These are phyloP conservation scores for Ptychadena robeensis DNA, from an alignment of 2,797 vertebrate species.

Conservation along the genomic window DNA sequence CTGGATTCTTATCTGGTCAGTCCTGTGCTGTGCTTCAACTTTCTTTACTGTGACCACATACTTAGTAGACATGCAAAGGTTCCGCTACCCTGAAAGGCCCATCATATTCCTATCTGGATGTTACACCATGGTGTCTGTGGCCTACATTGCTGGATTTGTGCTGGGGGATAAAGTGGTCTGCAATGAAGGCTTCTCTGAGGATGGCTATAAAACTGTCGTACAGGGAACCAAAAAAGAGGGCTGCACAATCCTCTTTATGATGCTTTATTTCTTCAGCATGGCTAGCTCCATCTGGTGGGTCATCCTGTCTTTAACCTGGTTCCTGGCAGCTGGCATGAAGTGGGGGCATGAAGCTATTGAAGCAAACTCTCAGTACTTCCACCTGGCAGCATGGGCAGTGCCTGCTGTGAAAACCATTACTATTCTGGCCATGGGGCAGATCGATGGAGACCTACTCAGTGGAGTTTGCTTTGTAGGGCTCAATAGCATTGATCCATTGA, in stretches of 20 bases:
- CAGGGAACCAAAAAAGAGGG: slow-evolving; percentile 98
- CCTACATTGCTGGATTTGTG: slow-evolving; percentile 91
- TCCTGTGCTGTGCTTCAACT: slow-evolving; percentile 92
- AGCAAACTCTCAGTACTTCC: slow-evolving; percentile 96
- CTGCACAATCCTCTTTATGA: slow-evolving; percentile 98
- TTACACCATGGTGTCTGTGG: slow-evolving; percentile 95
- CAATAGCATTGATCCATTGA: slow-evolving; percentile 88
- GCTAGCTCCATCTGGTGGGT: slow-evolving; percentile 99
- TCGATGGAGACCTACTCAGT: slow-evolving; percentile 92
- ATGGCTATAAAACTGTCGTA: slow-evolving; percentile 89
- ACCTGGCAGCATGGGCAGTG: slow-evolving; percentile 94
- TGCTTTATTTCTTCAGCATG: slow-evolving; percentile 98
- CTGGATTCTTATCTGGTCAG: slow-evolving; percentile 95
- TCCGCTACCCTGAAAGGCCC: slow-evolving; percentile 93
- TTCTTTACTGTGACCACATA: slow-evolving; percentile 96
- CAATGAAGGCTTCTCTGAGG: slow-evolving; percentile 86
- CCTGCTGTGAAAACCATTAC: slow-evolving; percentile 95
- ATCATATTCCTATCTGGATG: slow-evolving; percentile 96
- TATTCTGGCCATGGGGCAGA: slow-evolving; percentile 94
- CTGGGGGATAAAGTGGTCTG: slow-evolving; percentile 90
- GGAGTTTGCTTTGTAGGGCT: slow-evolving; percentile 94
- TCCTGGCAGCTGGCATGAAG: slow-evolving; percentile 96
- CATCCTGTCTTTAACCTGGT: slow-evolving; percentile 96
- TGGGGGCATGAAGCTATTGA: slow-evolving; percentile 98
- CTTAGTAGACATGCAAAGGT: slow-evolving; percentile 96